These are phyloP conservation scores for Ditylenchus weischeri DNA, from an alignment of 2,888 invertebrate species.

Conservation along the genomic window DNA sequence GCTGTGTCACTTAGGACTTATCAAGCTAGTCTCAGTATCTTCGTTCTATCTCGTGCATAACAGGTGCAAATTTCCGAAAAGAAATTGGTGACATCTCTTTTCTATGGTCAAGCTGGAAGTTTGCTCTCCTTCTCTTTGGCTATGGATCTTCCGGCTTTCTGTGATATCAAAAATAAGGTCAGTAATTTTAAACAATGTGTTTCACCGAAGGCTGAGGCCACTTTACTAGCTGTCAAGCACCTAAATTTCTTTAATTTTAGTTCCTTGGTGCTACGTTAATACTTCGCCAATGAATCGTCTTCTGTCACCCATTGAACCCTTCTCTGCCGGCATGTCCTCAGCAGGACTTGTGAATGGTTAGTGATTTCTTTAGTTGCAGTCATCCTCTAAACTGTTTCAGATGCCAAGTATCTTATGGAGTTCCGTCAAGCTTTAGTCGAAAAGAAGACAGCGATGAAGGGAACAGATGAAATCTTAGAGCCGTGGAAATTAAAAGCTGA, in stretches of 20 bases:
- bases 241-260: conserved; percentile 28
- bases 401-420: conserved; percentile 58
- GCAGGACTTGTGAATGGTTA: conserved; percentile 78
- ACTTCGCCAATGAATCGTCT: conserved; percentile 84
- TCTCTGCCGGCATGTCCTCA: conserved; percentile 83
- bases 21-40: conserved; percentile 90
- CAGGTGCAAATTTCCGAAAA: conserved; percentile 59
- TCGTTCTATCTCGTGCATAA: conserved; percentile 90
- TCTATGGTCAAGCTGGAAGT: conserved; percentile 67
- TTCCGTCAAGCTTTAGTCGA: conserved; percentile 15
- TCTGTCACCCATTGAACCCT: conserved; percentile 80
- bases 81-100: conserved; percentile 66
- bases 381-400: too few relatives aligned
- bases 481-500: conserved; percentile 22
- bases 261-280: conserved; percentile 64
- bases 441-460: not conserved
- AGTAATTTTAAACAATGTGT: too few relatives aligned
- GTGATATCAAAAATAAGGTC: conserved; percentile 36
- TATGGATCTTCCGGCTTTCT: conserved; percentile 73
- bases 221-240: too few relatives aligned
- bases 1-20: conserved; percentile 83
- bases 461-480: conserved; percentile 12
- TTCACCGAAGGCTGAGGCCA: too few relatives aligned
- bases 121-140: conserved; percentile 81
- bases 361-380: too few relatives aligned